Percentiles rank a stretch among this genome's conserved stretches.
Evolutionary conservation across 2,888 invertebrate genomes (phyloP).

Genomic region (Invenusta paracnida): DNA sequence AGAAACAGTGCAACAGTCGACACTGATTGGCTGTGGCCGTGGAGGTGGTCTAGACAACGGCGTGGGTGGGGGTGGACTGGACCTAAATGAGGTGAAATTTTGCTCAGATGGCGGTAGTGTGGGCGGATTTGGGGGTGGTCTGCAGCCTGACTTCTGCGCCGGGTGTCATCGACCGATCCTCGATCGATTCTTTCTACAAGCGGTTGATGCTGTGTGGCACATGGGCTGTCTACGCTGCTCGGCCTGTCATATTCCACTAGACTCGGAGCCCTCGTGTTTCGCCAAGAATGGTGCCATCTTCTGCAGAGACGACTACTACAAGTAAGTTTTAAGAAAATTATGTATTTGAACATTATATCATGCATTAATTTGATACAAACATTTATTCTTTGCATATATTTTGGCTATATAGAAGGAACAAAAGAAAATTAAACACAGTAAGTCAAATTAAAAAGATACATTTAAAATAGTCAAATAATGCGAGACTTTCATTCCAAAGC

Average conservation of each 20-base stretch:
- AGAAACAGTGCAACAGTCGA: no score
- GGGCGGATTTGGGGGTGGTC: no score
- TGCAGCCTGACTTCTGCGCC: slow-evolving; percentile 40
- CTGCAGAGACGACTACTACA: slow-evolving; percentile 92
- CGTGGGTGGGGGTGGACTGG: no score
- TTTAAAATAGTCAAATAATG: no score
- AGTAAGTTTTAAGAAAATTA: slow-evolving; percentile 74
- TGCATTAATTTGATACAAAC: no score
- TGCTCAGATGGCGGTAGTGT: neutral
- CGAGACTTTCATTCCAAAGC: no score
- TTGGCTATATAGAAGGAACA: neutral
- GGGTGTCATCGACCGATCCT: slow-evolving; percentile 28
- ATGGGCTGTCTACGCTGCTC: slow-evolving; percentile 65
- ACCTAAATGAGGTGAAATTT: neutral
- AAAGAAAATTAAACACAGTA: neutral
- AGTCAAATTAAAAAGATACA: no score
- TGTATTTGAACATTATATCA: no score
- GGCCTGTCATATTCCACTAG: slow-evolving; percentile 80
- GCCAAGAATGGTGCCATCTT: slow-evolving; percentile 85
- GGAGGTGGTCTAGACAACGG: no score
- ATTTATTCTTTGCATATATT: neutral
- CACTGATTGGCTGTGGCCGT: no score
- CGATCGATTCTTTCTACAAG: slow-evolving; percentile 43
- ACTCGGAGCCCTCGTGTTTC: slow-evolving; percentile 85
- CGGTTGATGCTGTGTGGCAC: slow-evolving; percentile 40